phyloP scores from a whole-genome alignment of 2,888 invertebrate species.

The Thyatira batis region DNA sequence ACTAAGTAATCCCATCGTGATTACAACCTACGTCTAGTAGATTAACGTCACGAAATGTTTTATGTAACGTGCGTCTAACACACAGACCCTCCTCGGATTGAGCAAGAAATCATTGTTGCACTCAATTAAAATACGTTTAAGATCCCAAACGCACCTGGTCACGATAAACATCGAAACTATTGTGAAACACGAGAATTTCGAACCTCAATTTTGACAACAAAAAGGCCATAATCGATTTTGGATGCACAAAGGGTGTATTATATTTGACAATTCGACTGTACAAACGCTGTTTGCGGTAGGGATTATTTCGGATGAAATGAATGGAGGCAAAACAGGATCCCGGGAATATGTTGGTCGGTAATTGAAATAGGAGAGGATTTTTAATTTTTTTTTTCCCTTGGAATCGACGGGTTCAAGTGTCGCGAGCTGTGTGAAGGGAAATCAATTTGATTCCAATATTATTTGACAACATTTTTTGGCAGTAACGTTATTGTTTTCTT shows the following conservation, averaged over 20 bases:
- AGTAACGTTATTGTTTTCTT: constrained; percentile 17
- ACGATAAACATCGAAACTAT: constrained; percentile 79
- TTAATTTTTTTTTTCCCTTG: constrained; percentile 45
- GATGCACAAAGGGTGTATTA: constrained; percentile 74
- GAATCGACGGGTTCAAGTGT: constrained; percentile 48
- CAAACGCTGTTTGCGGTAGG: constrained; percentile 78
- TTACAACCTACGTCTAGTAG: not conserved
- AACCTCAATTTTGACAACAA: constrained; percentile 82
- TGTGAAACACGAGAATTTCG: constrained; percentile 76
- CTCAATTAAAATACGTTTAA: constrained; percentile 79
- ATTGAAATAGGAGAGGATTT: constrained; percentile 74
- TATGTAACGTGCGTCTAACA: not conserved
- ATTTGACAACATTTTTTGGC: constrained; percentile 3
- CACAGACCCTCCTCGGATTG: constrained; percentile 11
- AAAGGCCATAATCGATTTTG: constrained; percentile 81
- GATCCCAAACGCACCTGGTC: constrained; percentile 67
- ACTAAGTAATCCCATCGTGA: not conserved
- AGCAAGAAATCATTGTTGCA: constrained; percentile 37
- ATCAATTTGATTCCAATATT: constrained; percentile 28
- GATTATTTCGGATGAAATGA: constrained; percentile 82
- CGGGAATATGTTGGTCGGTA: constrained; percentile 69
- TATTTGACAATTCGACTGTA: constrained; percentile 81
- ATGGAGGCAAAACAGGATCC: constrained; percentile 80
- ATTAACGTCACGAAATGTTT: not conserved
- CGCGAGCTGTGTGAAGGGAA: constrained; percentile 35